phyloP scores from a whole-genome alignment of 1,140 invertebrate genomes.

The Bombus confusus region DNA sequence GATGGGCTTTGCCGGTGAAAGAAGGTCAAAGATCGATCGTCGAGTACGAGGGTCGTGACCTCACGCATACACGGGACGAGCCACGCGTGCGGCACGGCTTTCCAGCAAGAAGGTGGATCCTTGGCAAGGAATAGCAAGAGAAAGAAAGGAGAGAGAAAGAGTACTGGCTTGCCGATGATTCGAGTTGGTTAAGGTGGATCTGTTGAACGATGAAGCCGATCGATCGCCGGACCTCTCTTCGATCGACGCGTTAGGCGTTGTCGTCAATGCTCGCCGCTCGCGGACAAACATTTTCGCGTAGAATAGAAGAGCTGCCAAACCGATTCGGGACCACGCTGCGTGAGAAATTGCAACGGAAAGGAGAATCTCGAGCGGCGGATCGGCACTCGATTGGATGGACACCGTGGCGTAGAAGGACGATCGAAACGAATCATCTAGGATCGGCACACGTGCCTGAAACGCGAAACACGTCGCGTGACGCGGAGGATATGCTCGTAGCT shows the following conservation, averaged over 20 bases:
- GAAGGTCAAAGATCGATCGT: constrained; percentile 76
- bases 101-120: constrained; percentile 27
- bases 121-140: neutral
- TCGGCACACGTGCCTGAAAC: neutral
- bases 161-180: neutral
- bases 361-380: neutral
- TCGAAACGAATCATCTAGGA: neutral
- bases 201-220: constrained; percentile 45
- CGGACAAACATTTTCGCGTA: constrained; percentile 43
- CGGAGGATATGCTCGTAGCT: neutral
- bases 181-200: constrained; percentile 24
- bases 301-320: constrained; percentile 51
- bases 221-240: constrained; percentile 29
- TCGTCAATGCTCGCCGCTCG: constrained; percentile 55
- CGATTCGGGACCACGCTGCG: neutral
- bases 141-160: constrained; percentile 28
- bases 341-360: constrained; percentile 1
- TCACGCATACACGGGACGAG: constrained; percentile 58
- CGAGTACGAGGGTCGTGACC: constrained; percentile 66
- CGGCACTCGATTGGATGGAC: neutral
- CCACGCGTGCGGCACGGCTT: constrained; percentile 56
- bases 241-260: constrained; percentile 63
- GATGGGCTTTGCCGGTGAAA: constrained; percentile 66
- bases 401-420: neutral
- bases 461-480: neutral